Conservation (phyloP, 2,113 vertebrate genomes). For the Phasianus colchicus region DNA sequence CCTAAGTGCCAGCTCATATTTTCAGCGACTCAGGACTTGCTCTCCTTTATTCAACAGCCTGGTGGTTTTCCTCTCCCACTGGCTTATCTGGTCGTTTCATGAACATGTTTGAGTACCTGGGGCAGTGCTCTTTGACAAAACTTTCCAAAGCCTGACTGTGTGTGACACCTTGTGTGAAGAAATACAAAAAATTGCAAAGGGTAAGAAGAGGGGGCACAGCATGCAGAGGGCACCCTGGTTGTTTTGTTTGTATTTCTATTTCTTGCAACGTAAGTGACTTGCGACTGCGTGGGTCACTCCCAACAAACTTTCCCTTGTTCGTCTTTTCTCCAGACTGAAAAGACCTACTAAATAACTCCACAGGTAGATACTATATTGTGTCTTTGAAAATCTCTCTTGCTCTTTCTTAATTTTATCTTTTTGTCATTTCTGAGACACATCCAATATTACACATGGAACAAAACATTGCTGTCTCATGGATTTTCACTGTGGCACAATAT, state of each 20-base stretch:
- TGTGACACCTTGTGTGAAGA: not conserved
- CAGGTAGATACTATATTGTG: not conserved
- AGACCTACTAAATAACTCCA: not conserved
- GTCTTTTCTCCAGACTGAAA: not conserved
- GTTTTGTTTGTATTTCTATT: not conserved
- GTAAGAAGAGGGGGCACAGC: rapidly evolving
- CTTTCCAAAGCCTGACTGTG: not conserved
- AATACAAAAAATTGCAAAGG: not conserved
- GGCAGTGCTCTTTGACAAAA: not conserved
- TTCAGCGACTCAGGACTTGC: rapidly evolving
- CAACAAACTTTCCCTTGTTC: not conserved
- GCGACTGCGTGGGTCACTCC: not conserved
- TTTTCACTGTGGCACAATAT: not conserved
- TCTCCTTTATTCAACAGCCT: not conserved
- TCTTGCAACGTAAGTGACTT: not conserved
- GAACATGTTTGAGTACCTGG: not conserved
- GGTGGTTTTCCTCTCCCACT: not conserved
- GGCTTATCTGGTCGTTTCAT: not conserved
- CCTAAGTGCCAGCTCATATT: not conserved
- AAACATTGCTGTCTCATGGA: not conserved
- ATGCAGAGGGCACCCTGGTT: rapidly evolving
- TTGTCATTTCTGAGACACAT: not conserved
- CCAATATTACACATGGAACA: not conserved
- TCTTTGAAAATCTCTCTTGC: not conserved
- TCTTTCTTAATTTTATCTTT: not conserved